These are phyloP conservation scores for Phrynocephalus vlangalii DNA, from an alignment of 2,797 vertebrate genomes.

Conservation along the genomic window DNA sequence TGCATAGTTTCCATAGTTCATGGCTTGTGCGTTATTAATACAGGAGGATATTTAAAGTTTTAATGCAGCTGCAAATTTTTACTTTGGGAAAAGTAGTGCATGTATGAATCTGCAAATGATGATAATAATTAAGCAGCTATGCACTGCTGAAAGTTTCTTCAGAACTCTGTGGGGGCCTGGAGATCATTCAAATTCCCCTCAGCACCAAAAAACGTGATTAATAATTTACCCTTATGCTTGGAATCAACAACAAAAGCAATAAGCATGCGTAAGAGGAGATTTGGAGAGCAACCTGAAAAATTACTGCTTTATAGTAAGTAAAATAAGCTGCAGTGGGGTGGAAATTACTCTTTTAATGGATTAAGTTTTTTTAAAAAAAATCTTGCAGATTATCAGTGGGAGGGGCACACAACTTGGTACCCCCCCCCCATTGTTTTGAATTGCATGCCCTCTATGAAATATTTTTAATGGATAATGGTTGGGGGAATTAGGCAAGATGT, in stretches of 20 bases:
- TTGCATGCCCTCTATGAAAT: too few species aligned
- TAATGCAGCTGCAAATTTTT: slow-evolving; percentile 2
- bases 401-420: too few species aligned
- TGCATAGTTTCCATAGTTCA: slow-evolving; percentile 8
- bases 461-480: too few species aligned
- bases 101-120: slow-evolving; percentile 18
- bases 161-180: slow-evolving; percentile 24
- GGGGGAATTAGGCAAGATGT: too few species aligned
- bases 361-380: not conserved
- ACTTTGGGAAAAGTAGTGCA: slow-evolving; percentile 10
- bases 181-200: slow-evolving; percentile 34
- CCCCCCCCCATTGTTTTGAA: too few species aligned
- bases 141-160: slow-evolving; percentile 22
- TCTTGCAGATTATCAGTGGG: too few species aligned
- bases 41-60: slow-evolving; percentile 5
- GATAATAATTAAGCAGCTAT: slow-evolving; percentile 46
- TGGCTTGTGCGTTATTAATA: slow-evolving; percentile 13
- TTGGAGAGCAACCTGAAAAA: slow-evolving; percentile 11
- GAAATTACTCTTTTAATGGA: not conserved
- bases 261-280: slow-evolving; percentile 12
- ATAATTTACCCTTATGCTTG: slow-evolving; percentile 34
- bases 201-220: slow-evolving; percentile 35
- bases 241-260: not conserved
- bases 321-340: not conserved
- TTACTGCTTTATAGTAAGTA: slow-evolving; percentile 8